These are phyloP conservation scores for Dicrurus megarhynchus DNA, from an alignment of 2,113 vertebrate genomes.

Conservation along the genomic window DNA sequence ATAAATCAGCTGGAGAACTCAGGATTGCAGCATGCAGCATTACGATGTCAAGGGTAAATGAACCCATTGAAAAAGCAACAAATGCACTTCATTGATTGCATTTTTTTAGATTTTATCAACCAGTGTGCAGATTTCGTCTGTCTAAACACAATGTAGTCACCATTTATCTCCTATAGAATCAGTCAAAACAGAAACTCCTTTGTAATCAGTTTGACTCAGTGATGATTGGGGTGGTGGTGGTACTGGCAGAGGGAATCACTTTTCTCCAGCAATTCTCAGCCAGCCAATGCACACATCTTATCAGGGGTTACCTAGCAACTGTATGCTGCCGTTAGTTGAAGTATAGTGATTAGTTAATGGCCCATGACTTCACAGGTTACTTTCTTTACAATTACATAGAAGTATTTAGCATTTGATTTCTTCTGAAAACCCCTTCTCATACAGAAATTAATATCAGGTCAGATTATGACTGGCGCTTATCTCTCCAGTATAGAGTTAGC, in stretches of 20 bases:
- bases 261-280: slow-evolving; percentile 1
- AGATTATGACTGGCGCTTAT: neutral
- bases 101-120: slow-evolving; percentile 30
- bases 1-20: neutral
- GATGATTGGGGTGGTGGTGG: neutral
- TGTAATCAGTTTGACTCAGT: slow-evolving; percentile 42
- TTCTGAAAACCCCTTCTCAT: neutral
- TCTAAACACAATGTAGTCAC: slow-evolving; percentile 26
- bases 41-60: slow-evolving; percentile 12
- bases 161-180: slow-evolving; percentile 46
- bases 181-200: slow-evolving; percentile 55
- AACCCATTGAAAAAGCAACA: slow-evolving; percentile 14
- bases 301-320: slow-evolving; percentile 46
- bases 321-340: neutral
- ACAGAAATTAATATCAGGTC: slow-evolving; percentile 1
- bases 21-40: neutral
- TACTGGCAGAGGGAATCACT: neutral
- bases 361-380: slow-evolving; percentile 27
- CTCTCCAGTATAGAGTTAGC: neutral
- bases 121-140: neutral
- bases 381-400: slow-evolving; percentile 17
- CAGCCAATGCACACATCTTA: neutral
- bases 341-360: slow-evolving; percentile 44
- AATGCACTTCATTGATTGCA: neutral
- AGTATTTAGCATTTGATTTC: slow-evolving; percentile 47